These are phyloP conservation scores for Agrochola macilenta DNA, from an alignment of 2,888 invertebrate genomes.

Conservation along the genomic window DNA sequence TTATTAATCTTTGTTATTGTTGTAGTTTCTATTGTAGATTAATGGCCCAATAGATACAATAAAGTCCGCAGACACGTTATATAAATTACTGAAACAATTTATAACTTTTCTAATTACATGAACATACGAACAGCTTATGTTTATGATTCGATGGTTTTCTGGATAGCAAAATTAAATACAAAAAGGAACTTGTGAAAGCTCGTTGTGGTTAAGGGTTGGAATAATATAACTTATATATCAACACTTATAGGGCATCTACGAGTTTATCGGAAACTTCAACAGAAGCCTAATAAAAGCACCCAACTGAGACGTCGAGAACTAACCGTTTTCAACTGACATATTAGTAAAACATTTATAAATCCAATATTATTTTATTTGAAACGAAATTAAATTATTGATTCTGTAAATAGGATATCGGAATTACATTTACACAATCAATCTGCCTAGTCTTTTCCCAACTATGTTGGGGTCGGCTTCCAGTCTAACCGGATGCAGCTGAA, in stretches of 20 bases:
- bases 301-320: not conserved
- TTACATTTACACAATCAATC: too few species aligned
- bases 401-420: too few species aligned
- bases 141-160: not conserved
- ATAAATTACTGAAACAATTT: not conserved
- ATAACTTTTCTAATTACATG: slow-evolving; percentile 1
- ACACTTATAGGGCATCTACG: slow-evolving; percentile 16
- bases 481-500: too few species aligned
- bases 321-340: not conserved
- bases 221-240: not conserved
- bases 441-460: too few species aligned
- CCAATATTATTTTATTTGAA: not conserved
- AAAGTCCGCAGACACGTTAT: not conserved
- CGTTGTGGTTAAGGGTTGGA: not conserved
- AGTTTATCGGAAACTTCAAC: slow-evolving; percentile 13
- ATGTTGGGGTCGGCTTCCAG: too few species aligned
- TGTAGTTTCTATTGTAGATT: slow-evolving; percentile 26
- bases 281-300: not conserved
- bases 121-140: not conserved
- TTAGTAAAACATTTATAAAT: not conserved
- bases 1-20: slow-evolving; percentile 45
- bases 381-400: too few species aligned
- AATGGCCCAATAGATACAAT: slow-evolving; percentile 17
- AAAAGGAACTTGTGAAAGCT: not conserved
- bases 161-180: not conserved